A percentile compares a stretch with the other conserved stretches of the same genome.
These are phyloP conservation scores for Pitangus sulphuratus DNA, from an alignment of 2,797 vertebrate genomes.

Conservation along the genomic window DNA sequence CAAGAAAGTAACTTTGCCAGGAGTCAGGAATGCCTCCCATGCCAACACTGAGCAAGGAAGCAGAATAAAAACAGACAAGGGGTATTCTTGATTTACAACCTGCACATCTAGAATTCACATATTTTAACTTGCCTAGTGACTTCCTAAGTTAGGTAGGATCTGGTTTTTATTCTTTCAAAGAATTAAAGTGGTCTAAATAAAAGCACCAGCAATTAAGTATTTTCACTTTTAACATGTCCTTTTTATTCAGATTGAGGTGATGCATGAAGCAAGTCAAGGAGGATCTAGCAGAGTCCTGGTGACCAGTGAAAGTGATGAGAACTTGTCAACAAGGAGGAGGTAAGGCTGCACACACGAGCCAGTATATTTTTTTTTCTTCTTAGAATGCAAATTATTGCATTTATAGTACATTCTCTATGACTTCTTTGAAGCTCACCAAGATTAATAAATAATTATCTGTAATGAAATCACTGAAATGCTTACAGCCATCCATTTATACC, in stretches of 20 bases:
- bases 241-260: slow-evolving; percentile 88
- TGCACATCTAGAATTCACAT: background rate
- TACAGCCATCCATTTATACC: background rate
- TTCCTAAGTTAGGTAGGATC: background rate
- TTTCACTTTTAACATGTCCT: background rate
- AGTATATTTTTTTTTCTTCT: background rate
- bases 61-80: background rate
- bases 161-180: background rate
- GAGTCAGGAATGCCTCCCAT: background rate
- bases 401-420: background rate
- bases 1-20: background rate
- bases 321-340: slow-evolving; percentile 87
- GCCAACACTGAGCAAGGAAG: background rate
- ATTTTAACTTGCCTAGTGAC: background rate
- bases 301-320: slow-evolving; percentile 85
- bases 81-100: background rate
- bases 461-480: background rate
- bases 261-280: slow-evolving; percentile 88
- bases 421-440: background rate
- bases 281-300: slow-evolving; percentile 83
- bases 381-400: background rate
- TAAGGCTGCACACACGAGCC: slow-evolving; percentile 62
- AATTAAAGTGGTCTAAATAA: background rate
- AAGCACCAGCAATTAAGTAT: background rate
- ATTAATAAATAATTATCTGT: background rate